Base-by-base conservation (phyloP, 2,888 invertebrate genomes). In the Arge pagana region DNA sequence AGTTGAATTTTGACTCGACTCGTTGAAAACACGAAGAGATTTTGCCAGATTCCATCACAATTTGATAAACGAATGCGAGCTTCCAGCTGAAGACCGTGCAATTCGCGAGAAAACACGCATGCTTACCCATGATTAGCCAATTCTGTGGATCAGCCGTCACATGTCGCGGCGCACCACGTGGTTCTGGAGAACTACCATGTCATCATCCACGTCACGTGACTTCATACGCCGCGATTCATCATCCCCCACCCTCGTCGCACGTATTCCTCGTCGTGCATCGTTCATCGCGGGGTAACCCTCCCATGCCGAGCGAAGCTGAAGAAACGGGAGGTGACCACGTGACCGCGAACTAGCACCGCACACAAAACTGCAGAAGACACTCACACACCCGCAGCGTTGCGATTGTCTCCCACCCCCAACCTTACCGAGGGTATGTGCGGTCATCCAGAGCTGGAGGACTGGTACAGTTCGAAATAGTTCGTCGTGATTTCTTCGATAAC, bases 331-430 rank as follows among this genome's bases (percentile, higher is more conserved):
- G n/a, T n/a, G 15, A 33, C 67, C 65, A 59, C 60, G 64, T 61
- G 65, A 69, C 64, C 65, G 59, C 33, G 45, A 45, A 45, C 35
- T 45, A 6, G 64, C 63, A 66, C 60, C 62, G 57, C 65, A 61
- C n/a, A n/a, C 58, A 56, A 61, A 68, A 63, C 65, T 58, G 31
- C n/a, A n/a, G n/a, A 42, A 18, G 31, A 42, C 33, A 45, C 45
- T 33, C 15, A 24, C 33, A 33, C 24, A 16, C 24, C 15, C 23
- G 45, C 6, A 24, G 35, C 23, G 45, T 23, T 42, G 28, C n/a
- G 19, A 11, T 24, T 30, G n/a, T 31, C 21, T 19, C 19, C 42
- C 10, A 7, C 18, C 10, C n/a, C 21, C 21, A 26, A 2, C 28
- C 4, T 26, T 3, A n/a, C n/a, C n/a, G n/a, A n/a, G n/a, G n/a